Conservation (phyloP, 2,113 vertebrate genomes). For the Corythoichthys intestinalis region DNA sequence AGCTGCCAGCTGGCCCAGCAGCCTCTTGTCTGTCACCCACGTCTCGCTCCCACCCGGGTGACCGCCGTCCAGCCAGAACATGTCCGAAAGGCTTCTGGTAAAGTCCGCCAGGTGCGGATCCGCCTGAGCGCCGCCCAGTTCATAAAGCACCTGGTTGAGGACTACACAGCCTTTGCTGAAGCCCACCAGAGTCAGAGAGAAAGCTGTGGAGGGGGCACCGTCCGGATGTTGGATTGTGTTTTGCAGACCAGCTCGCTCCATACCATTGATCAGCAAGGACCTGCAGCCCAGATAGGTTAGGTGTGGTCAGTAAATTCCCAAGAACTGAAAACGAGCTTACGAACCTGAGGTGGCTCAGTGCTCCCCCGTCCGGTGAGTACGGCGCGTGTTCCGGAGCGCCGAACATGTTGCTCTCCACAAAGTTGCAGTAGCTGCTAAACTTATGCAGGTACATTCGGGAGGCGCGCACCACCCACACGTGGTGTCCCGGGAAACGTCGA, state of each 20-base stretch:
- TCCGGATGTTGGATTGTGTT: slow-evolving; percentile 69
- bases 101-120: slow-evolving; percentile 79
- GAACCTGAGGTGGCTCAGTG: slow-evolving; percentile 82
- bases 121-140: slow-evolving; percentile 80
- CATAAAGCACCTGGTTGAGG: slow-evolving; percentile 92
- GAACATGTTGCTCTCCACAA: slow-evolving; percentile 93
- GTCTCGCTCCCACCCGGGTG: slow-evolving; percentile 93
- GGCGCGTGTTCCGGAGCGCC: slow-evolving; percentile 87
- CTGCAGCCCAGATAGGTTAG: slow-evolving; percentile 29
- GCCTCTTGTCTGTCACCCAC: slow-evolving; percentile 85
- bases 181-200: slow-evolving; percentile 83
- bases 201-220: slow-evolving; percentile 45
- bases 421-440: slow-evolving; percentile 95
- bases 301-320: neutral
- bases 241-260: slow-evolving; percentile 73
- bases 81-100: slow-evolving; percentile 75
- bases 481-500: slow-evolving; percentile 78
- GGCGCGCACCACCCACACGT: slow-evolving; percentile 89
- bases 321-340: neutral
- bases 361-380: slow-evolving; percentile 78
- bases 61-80: slow-evolving; percentile 96
- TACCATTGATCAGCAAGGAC: slow-evolving; percentile 82
- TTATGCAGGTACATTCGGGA: slow-evolving; percentile 95
- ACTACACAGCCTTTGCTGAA: slow-evolving; percentile 99
- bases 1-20: slow-evolving; percentile 79